phyloP scores from a whole-genome alignment of 2,113 vertebrate species.

The Sinocyclocheilus anshuiensis region DNA sequence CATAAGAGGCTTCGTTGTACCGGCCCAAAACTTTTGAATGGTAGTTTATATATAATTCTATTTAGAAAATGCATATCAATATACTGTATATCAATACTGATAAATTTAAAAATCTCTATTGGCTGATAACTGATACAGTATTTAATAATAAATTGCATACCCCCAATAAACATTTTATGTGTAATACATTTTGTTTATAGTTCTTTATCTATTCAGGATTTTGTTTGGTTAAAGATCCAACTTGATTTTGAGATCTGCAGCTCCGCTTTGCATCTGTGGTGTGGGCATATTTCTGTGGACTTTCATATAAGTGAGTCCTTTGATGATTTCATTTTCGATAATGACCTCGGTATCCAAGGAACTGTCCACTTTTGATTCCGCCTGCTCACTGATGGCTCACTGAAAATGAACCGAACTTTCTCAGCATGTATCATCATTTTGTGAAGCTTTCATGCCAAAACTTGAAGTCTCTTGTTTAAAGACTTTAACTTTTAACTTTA shows the following conservation, averaged over 20 bases:
- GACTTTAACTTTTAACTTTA: neutral
- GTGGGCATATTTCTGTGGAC: neutral
- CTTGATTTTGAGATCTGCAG: neutral
- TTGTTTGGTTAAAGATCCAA: neutral
- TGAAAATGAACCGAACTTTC: neutral
- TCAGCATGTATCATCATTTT: neutral
- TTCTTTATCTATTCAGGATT: neutral
- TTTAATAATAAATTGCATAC: too few species aligned
- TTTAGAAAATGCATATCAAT: too few species aligned
- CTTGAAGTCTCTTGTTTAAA: neutral
- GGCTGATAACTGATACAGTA: neutral
- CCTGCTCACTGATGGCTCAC: neutral
- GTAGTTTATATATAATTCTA: too few species aligned
- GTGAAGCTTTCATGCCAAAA: neutral
- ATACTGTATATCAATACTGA: neutral
- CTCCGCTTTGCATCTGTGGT: neutral
- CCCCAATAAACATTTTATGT: neutral
- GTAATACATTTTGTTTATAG: neutral
- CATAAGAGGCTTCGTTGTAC: too few species aligned
- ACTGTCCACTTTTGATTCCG: neutral
- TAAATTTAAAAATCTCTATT: neutral
- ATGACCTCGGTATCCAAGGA: constrained; percentile 4
- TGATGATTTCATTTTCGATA: neutral
- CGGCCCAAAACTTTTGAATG: too few species aligned
- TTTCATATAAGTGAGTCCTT: neutral